Conservation (phyloP, 2,888 invertebrate species). For the Cerceris ruficornis region DNA sequence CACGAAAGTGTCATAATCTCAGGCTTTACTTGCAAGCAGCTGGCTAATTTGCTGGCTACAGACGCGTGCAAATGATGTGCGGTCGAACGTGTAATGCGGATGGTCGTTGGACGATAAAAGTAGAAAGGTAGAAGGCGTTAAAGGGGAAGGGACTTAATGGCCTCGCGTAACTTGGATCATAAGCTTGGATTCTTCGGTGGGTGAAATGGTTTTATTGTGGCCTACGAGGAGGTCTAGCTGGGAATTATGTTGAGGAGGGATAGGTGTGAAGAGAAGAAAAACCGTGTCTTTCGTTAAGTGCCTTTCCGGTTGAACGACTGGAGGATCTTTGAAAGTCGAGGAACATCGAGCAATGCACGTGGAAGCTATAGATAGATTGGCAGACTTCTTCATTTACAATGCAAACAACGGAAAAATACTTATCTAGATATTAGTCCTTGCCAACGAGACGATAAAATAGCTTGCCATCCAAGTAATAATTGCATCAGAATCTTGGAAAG, state of each 20-base stretch:
- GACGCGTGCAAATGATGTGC: constrained; percentile 55
- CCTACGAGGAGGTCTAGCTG: constrained; percentile 20
- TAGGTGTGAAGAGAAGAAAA: constrained; percentile 41
- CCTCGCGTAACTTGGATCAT: constrained; percentile 42
- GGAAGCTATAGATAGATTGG: too few species aligned
- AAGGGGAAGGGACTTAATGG: constrained; percentile 52
- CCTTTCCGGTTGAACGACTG: constrained; percentile 15
- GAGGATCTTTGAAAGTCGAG: constrained; percentile 19
- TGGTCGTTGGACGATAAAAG: constrained; percentile 39
- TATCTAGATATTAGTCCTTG: too few species aligned
- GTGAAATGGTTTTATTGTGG: constrained; percentile 54
- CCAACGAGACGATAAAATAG: too few species aligned
- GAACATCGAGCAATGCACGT: background rate
- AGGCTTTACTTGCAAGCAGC: constrained; percentile 62
- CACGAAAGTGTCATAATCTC: constrained; percentile 72
- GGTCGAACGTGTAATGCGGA: constrained; percentile 47
- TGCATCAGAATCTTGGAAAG: too few species aligned
- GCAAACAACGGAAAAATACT: too few species aligned
- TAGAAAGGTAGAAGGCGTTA: constrained; percentile 50
- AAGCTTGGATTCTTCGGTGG: constrained; percentile 29
- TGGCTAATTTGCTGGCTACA: constrained; percentile 68
- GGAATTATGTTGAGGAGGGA: background rate
- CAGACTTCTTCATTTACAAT: too few species aligned
- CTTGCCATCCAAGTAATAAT: too few species aligned
- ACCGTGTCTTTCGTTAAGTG: constrained; percentile 36